Percentiles rank a stretch among this genome's conserved stretches.
phyloP scores from a whole-genome alignment of 2,888 invertebrate species.

The Drosophila paranaensis region DNA sequence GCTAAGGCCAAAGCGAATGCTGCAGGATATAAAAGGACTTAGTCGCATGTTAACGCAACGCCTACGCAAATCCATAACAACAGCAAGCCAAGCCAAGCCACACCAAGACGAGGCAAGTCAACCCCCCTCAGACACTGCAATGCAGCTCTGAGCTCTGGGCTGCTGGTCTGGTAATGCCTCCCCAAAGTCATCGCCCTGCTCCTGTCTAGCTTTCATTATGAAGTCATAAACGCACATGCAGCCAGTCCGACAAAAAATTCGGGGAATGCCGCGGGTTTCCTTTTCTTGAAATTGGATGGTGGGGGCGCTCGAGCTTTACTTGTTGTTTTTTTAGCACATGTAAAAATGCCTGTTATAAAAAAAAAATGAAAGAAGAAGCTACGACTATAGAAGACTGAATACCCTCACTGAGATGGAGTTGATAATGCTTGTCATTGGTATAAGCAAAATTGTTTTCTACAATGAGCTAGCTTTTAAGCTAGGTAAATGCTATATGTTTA shows the following conservation, averaged over 20 bases:
- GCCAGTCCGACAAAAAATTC: conserved; percentile 47
- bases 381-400: neutral
- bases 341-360: conserved; percentile 77
- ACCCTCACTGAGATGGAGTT: neutral
- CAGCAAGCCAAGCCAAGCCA: conserved; percentile 30
- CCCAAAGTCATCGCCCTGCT: conserved; percentile 66
- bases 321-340: conserved; percentile 72
- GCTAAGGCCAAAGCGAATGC: conserved; percentile 68
- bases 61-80: conserved; percentile 78
- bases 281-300: conserved; percentile 24
- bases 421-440: neutral
- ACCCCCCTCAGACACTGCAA: conserved; percentile 44
- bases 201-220: conserved; percentile 71
- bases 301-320: conserved; percentile 26
- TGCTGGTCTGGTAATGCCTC: conserved; percentile 61
- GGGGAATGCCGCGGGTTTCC: conserved; percentile 41
- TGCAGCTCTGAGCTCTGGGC: conserved; percentile 30
- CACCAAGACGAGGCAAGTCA: neutral
- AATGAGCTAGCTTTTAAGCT: no score
- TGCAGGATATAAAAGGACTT: conserved; percentile 80
- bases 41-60: conserved; percentile 81
- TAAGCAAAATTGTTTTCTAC: no score
- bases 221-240: conserved; percentile 81
- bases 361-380: neutral
- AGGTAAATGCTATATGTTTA: no score